Evolutionary conservation across 2,888 invertebrate species (phyloP).

Genomic region (Pollenia griseotomentosa): DNA sequence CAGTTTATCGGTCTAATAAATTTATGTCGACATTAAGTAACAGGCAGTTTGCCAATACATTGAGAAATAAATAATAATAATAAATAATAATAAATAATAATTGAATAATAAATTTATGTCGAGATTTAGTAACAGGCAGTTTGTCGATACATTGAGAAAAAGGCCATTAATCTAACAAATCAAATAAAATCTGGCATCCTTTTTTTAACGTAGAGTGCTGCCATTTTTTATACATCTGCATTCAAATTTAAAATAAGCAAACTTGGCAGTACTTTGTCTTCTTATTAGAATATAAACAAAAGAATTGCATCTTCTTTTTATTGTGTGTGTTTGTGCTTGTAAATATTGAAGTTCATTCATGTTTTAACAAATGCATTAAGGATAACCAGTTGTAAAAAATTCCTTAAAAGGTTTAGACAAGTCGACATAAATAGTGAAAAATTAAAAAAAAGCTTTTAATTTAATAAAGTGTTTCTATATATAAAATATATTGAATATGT

Average conservation of each 20-base stretch:
- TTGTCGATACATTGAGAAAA: too few species aligned
- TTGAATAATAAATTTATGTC: too few species aligned
- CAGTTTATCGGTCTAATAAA: too few species aligned
- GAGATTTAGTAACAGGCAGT: too few species aligned
- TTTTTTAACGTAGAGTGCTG: too few species aligned
- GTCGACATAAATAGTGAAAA: slow-evolving; percentile 33
- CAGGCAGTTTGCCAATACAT: too few species aligned
- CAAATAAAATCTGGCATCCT: too few species aligned
- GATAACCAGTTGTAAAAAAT: slow-evolving; percentile 59
- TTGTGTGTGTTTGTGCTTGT: background rate
- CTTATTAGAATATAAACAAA: slow-evolving; percentile 51
- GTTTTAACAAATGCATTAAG: slow-evolving; percentile 45
- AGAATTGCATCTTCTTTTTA: background rate
- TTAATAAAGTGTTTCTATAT: slow-evolving; percentile 3
- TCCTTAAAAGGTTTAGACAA: slow-evolving; percentile 62
- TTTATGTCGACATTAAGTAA: too few species aligned
- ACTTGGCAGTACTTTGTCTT: slow-evolving; percentile 55
- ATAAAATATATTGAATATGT: slow-evolving; percentile 56
- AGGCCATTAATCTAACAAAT: too few species aligned
- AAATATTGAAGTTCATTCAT: slow-evolving; percentile 46
- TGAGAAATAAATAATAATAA: too few species aligned
- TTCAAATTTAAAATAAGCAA: background rate
- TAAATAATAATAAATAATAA: too few species aligned
- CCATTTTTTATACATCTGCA: too few species aligned
- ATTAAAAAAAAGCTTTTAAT: background rate